These are phyloP conservation scores for Pygmarrhopalites habei DNA, from an alignment of 1,140 invertebrate species.

Conservation along the genomic window DNA sequence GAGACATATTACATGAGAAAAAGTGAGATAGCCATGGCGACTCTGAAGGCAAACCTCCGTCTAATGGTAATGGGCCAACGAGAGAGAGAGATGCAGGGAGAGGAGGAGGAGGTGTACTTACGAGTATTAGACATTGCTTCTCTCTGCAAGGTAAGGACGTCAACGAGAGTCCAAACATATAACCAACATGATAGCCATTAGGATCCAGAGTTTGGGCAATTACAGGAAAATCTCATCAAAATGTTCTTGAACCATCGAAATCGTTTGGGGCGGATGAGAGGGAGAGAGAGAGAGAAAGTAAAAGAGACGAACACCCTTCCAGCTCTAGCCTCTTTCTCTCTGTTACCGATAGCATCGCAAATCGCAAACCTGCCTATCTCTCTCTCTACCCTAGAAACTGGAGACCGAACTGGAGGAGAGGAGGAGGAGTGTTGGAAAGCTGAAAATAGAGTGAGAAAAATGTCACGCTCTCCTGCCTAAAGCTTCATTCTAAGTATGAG, in stretches of 20 bases:
- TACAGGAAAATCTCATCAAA: slow-evolving; percentile 39
- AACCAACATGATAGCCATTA: slow-evolving; percentile 22
- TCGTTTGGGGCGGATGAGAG: background rate
- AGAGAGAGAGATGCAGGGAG: no score
- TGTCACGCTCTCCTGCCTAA: slow-evolving; percentile 16
- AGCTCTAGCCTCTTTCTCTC: background rate
- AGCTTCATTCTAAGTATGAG: background rate
- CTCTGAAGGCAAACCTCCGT: no score
- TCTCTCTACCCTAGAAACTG: no score
- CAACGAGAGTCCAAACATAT: slow-evolving; percentile 1
- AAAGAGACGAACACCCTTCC: no score
- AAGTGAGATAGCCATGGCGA: no score
- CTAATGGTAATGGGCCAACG: no score
- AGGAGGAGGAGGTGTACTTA: no score
- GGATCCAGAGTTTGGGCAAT: slow-evolving; percentile 25
- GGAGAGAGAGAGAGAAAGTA: slow-evolving; percentile 4
- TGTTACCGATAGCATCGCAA: background rate
- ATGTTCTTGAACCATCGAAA: slow-evolving; percentile 17
- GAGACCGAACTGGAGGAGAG: background rate
- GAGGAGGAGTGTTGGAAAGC: no score
- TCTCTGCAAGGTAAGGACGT: no score
- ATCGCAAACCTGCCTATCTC: no score
- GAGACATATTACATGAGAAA: no score
- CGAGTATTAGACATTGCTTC: no score
- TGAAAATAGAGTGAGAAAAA: slow-evolving; percentile 23